Conservation (phyloP, 2,797 vertebrate species). For the Psittacula echo region DNA sequence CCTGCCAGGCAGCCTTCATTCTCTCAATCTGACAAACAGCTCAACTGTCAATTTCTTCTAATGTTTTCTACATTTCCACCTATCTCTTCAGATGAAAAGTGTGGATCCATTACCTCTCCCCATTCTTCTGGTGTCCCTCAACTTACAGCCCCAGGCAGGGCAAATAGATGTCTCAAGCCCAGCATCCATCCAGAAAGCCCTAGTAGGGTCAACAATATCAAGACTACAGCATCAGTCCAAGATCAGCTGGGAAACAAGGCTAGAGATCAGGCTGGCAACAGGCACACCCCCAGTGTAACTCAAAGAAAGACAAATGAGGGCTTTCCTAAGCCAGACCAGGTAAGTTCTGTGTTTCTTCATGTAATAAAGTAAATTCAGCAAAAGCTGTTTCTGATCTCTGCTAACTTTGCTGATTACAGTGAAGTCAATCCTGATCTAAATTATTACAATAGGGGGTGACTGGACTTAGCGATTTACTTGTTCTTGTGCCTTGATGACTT, state of each 20-base stretch:
- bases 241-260: background rate
- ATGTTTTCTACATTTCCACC: background rate
- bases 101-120: background rate
- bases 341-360: background rate
- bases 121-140: background rate
- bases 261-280: background rate
- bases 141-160: background rate
- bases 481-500: background rate
- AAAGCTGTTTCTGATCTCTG: background rate
- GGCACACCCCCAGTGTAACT: background rate
- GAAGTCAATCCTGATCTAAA: background rate
- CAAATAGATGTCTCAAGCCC: background rate
- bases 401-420: background rate
- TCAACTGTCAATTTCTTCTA: background rate
- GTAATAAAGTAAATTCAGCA: background rate
- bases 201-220: background rate
- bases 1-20: background rate
- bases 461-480: background rate
- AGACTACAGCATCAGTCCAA: background rate
- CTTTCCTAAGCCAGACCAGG: background rate
- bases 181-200: background rate
- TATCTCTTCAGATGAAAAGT: rapidly evolving
- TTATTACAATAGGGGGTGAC: background rate
- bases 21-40: background rate
- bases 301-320: background rate